phyloP scores from a whole-genome alignment of 2,888 invertebrate species.

The Platycheirus rosarum region DNA sequence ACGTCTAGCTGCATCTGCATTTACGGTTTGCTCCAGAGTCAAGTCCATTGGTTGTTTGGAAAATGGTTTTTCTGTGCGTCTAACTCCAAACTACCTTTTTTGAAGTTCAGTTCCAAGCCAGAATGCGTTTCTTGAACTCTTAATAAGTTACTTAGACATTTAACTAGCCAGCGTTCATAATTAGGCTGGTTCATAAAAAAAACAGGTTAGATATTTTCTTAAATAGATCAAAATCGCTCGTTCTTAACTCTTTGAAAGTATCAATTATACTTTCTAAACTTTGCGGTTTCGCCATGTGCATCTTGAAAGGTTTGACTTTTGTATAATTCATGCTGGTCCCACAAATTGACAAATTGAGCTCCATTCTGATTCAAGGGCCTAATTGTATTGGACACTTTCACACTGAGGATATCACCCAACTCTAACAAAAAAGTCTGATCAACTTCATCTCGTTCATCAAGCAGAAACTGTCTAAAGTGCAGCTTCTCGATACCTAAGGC shows the following conservation, averaged over 20 bases:
- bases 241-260: constrained; percentile 18
- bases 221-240: constrained; percentile 72
- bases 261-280: neutral
- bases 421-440: too few relatives aligned
- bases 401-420: too few relatives aligned
- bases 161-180: constrained; percentile 77
- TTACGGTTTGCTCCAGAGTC: constrained; percentile 11
- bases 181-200: constrained; percentile 37
- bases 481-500: neutral
- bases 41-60: constrained; percentile 15
- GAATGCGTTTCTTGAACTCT: constrained; percentile 34
- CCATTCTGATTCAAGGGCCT: too few relatives aligned
- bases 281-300: too few relatives aligned
- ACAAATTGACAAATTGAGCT: too few relatives aligned
- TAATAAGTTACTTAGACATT: constrained; percentile 72
- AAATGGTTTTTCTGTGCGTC: constrained; percentile 73
- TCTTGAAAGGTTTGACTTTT: too few relatives aligned
- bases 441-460: too few relatives aligned
- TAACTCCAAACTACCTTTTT: constrained; percentile 29
- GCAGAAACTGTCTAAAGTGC: neutral
- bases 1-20: constrained; percentile 26
- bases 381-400: too few relatives aligned
- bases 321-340: too few relatives aligned
- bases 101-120: constrained; percentile 64
- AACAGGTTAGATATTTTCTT: constrained; percentile 52